Evolutionary conservation across 2,797 vertebrate genomes (phyloP).

Genomic region (Periparus ater): DNA sequence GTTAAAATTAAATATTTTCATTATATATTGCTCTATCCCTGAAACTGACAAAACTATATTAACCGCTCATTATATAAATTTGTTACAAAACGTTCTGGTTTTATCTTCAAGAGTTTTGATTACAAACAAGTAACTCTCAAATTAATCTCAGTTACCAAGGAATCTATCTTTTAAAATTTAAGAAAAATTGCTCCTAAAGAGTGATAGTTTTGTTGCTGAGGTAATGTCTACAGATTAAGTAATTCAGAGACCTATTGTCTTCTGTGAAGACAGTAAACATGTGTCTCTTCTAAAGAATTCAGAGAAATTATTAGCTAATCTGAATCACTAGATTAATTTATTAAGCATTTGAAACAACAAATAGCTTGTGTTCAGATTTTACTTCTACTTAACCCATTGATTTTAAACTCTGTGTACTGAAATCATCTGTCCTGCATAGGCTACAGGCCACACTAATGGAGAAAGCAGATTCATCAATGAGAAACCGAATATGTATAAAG

Average conservation of each 20-base stretch:
- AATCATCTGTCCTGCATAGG: neutral
- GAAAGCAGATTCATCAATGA: conserved; percentile 1
- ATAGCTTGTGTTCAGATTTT: neutral
- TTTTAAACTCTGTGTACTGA: neutral
- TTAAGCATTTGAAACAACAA: neutral
- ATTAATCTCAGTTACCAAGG: neutral
- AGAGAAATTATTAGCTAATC: neutral
- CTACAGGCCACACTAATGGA: neutral
- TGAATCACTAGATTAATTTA: neutral
- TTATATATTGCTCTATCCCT: neutral
- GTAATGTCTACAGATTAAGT: neutral
- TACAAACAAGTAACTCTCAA: neutral
- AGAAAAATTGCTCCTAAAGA: neutral
- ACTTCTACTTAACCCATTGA: neutral
- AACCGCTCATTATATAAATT: neutral
- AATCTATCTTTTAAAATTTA: neutral
- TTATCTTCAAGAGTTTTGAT: neutral
- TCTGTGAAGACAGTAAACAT: neutral
- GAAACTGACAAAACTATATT: neutral
- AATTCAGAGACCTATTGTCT: neutral
- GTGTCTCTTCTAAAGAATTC: neutral
- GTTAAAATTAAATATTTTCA: neutral
- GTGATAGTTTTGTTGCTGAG: neutral
- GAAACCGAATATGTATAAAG: neutral
- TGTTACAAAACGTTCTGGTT: neutral